Conservation (phyloP, 2,888 invertebrate species). For the Ptychoptera albimana region DNA sequence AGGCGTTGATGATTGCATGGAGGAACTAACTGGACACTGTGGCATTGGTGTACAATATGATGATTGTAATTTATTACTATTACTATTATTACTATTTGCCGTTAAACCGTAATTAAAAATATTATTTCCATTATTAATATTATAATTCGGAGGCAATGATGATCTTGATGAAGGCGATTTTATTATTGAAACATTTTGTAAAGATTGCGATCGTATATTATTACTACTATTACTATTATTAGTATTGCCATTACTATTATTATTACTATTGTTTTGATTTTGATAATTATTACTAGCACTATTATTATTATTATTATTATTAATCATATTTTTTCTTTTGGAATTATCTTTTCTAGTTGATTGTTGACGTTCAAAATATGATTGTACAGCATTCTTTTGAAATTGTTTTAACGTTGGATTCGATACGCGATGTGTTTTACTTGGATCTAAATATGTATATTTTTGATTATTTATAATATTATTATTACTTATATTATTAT, state of each 20-base stretch:
- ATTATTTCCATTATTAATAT: background rate
- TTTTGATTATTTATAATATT: conserved; percentile 24
- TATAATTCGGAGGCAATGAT: conserved; percentile 19
- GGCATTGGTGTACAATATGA: too few relatives aligned
- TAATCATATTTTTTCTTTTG: conserved; percentile 15
- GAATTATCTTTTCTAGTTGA: conserved; percentile 21
- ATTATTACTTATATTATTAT: conserved; percentile 9
- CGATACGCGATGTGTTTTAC: conserved; percentile 53
- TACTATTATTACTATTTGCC: background rate
- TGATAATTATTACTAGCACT: background rate
- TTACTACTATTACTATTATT: conserved; percentile 2
- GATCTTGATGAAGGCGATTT: conserved; percentile 9
- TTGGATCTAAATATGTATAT: conserved; percentile 55
- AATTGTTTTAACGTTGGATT: conserved; percentile 62
- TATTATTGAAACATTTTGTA: conserved; percentile 16
- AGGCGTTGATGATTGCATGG: too few relatives aligned
- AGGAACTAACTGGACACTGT: too few relatives aligned
- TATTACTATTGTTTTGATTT: background rate
- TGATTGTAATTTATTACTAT: conserved; percentile 15
- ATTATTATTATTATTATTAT: conserved; percentile 5
- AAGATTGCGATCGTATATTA: conserved; percentile 21
- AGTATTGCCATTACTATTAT: background rate
- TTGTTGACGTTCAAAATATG: conserved; percentile 63
- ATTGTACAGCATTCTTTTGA: conserved; percentile 66
- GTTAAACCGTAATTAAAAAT: background rate